A percentile compares a stretch with the other conserved stretches of the same genome.
These are phyloP conservation scores for Aphelenchoides besseyi DNA, from an alignment of 1,140 invertebrate species.

Conservation along the genomic window DNA sequence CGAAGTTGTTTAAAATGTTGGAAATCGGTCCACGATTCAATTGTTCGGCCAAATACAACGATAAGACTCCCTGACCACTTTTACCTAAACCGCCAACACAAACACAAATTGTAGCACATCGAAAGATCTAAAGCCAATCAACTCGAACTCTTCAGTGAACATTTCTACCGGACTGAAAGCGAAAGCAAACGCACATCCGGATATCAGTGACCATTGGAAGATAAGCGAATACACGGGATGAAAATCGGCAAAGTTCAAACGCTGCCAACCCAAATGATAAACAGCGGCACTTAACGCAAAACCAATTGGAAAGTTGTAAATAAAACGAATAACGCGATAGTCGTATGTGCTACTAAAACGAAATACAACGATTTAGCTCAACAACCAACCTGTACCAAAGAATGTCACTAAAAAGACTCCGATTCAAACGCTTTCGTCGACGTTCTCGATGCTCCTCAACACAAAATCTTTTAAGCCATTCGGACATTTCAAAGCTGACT, in stretches of 20 bases:
- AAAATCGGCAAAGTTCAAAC: constrained; percentile 43
- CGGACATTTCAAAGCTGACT: too few relatives aligned
- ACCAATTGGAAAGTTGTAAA: constrained; percentile 45
- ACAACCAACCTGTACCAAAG: constrained; percentile 36
- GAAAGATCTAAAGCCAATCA: constrained; percentile 41
- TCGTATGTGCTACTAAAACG: constrained; percentile 34
- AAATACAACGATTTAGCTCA: not conserved
- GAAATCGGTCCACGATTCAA: constrained; percentile 30
- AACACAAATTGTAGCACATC: constrained; percentile 42
- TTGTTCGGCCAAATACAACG: constrained; percentile 37
- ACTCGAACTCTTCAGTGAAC: not conserved
- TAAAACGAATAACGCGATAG: constrained; percentile 30
- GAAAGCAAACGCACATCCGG: constrained; percentile 30
- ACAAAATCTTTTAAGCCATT: too few relatives aligned
- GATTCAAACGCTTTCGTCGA: not conserved
- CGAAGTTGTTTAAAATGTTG: constrained; percentile 40
- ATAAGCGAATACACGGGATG: constrained; percentile 1
- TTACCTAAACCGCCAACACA: constrained; percentile 37
- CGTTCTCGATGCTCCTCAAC: constrained; percentile 18
- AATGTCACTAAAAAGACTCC: constrained; percentile 26
- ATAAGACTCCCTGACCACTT: constrained; percentile 36
- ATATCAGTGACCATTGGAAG: constrained; percentile 38
- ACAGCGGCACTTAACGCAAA: constrained; percentile 20
- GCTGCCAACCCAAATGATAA: constrained; percentile 43
- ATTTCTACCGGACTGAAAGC: constrained; percentile 35